Conservation (phyloP, 1,140 invertebrate species). For the Eupeodes corollae region DNA sequence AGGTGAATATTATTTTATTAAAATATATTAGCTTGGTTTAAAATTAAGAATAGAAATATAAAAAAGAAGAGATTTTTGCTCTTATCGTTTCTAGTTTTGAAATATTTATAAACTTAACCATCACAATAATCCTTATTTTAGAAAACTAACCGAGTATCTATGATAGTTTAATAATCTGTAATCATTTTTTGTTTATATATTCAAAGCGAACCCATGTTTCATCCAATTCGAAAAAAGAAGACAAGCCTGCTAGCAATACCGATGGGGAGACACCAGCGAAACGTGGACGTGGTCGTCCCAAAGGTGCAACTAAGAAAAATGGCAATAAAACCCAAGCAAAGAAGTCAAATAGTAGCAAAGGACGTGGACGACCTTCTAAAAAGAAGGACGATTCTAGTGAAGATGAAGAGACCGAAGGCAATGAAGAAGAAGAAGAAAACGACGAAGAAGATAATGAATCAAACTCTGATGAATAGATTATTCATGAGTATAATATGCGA, state of each 20-base stretch:
- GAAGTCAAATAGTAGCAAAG: not conserved
- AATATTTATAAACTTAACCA: too few species aligned
- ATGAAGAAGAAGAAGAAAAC: not conserved
- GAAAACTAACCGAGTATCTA: too few species aligned
- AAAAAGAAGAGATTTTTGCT: too few species aligned
- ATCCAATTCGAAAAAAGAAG: not conserved
- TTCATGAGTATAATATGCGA: too few species aligned
- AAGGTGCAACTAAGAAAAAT: slow-evolving; percentile 1
- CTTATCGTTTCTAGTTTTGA: too few species aligned
- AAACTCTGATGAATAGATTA: not conserved
- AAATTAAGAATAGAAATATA: too few species aligned
- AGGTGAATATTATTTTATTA: not conserved
- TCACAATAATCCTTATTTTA: too few species aligned
- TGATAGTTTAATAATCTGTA: not conserved
- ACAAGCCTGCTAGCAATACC: not conserved
- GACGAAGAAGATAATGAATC: not conserved
- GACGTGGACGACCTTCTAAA: slow-evolving; percentile 2
- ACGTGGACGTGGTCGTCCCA: not conserved
- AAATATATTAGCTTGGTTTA: too few species aligned
- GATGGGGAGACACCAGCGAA: slow-evolving; percentile 1
- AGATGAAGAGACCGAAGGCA: slow-evolving; percentile 2
- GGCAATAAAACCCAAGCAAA: not conserved
- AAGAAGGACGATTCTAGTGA: slow-evolving; percentile 2
- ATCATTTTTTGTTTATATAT: not conserved
- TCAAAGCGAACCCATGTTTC: not conserved